Evolutionary conservation across 1,140 invertebrate species (phyloP).

Genomic region (Paracyclopina nana): DNA sequence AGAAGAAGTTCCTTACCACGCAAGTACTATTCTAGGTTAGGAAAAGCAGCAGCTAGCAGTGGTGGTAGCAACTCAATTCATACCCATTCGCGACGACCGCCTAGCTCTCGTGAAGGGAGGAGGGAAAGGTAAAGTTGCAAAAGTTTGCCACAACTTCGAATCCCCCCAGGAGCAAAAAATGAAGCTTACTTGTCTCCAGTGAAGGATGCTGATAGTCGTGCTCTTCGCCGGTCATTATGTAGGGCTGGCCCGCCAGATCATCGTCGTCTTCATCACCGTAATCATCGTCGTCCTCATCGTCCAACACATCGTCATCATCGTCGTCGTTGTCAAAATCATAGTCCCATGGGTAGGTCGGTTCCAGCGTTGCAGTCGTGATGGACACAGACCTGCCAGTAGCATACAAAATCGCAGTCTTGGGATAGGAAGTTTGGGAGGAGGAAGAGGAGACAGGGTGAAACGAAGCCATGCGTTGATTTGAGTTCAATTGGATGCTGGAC

Average conservation of each 20-base stretch:
- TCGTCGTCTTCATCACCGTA: neutral
- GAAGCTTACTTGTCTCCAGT: neutral
- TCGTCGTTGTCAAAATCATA: neutral
- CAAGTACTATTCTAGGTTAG: neutral
- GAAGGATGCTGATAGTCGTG: neutral
- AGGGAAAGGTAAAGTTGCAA: neutral
- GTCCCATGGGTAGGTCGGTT: neutral
- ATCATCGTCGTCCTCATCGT: neutral
- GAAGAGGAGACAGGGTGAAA: too few species aligned
- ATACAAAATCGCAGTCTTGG: neutral
- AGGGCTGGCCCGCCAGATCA: too few species aligned
- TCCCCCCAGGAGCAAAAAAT: neutral
- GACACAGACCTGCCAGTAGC: neutral
- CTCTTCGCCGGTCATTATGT: neutral
- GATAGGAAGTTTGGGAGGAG: too few species aligned
- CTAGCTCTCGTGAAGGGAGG: neutral
- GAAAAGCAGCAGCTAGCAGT: too few species aligned
- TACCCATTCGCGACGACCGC: neutral
- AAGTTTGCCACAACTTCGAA: neutral
- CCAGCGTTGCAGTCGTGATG: neutral
- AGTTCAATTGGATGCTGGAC: too few species aligned
- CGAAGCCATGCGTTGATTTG: too few species aligned
- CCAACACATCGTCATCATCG: neutral
- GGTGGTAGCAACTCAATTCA: neutral
- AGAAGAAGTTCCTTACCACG: neutral